Conservation (phyloP, 2,888 invertebrate species). For the Campoplex capitator region DNA sequence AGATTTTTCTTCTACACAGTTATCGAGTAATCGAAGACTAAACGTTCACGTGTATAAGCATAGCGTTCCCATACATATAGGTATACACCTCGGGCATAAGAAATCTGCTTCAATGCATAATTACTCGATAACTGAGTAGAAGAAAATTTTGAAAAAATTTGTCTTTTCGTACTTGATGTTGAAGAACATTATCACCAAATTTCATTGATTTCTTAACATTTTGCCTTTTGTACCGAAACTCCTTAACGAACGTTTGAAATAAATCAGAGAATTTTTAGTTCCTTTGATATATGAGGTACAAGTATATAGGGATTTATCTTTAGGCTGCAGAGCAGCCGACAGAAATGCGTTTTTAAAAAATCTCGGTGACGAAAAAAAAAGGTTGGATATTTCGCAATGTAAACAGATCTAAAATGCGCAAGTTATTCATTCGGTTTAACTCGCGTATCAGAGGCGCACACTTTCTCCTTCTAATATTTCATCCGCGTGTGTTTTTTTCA, state of each 20-base stretch:
- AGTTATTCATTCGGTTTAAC: constrained; percentile 34
- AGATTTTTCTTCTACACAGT: too few species aligned
- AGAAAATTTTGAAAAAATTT: too few species aligned
- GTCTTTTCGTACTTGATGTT: too few species aligned
- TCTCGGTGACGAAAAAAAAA: neutral
- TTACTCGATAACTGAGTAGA: too few species aligned
- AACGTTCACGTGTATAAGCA: too few species aligned
- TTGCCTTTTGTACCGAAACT: too few species aligned
- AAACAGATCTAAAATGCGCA: constrained; percentile 14
- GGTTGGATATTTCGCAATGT: constrained; percentile 19
- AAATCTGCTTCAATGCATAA: too few species aligned
- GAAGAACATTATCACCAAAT: too few species aligned
- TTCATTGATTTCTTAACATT: too few species aligned
- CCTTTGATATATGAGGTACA: neutral
- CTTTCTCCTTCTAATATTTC: constrained; percentile 53
- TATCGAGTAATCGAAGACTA: too few species aligned
- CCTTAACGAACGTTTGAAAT: neutral
- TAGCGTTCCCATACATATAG: too few species aligned
- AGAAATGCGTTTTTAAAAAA: neutral
- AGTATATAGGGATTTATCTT: neutral
- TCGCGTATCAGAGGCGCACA: constrained; percentile 30
- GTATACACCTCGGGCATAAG: too few species aligned
- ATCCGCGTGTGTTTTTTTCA: constrained; percentile 19
- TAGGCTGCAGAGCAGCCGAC: neutral
- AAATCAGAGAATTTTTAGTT: neutral